phyloP scores from a whole-genome alignment of 2,113 vertebrate species.

The Ciconia maguari region DNA sequence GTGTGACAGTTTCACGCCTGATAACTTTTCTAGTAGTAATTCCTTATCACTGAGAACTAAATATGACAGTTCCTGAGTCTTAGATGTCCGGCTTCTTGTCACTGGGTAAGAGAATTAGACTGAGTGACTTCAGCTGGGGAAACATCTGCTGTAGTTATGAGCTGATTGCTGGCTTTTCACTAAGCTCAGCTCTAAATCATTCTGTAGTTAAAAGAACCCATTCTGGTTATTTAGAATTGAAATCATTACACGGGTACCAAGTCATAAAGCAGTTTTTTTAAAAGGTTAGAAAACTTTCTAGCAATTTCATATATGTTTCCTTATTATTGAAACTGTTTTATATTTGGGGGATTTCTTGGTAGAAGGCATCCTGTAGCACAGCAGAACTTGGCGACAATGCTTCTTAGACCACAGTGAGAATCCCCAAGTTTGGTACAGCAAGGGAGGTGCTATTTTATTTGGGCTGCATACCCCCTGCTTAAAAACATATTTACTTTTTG shows the following conservation, averaged over 20 bases:
- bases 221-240: not conserved
- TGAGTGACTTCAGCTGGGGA: conserved; percentile 39
- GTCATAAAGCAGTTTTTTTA: not conserved
- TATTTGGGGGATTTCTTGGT: not conserved
- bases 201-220: not conserved
- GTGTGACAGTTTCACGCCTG: not conserved
- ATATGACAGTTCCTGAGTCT: not conserved
- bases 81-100: conserved; percentile 4
- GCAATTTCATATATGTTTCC: not conserved
- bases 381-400: not conserved
- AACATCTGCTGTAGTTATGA: conserved; percentile 3
- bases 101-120: not conserved
- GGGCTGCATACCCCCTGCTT: not conserved
- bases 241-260: not conserved
- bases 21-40: not conserved
- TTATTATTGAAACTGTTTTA: not conserved
- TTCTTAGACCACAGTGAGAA: not conserved
- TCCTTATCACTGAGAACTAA: not conserved
- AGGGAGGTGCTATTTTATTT: not conserved
- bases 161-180: conserved; percentile 13
- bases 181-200: not conserved
- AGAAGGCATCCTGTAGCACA: not conserved
- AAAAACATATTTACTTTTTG: not conserved
- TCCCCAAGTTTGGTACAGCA: not conserved
- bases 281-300: not conserved